phyloP scores from a whole-genome alignment of 2,888 invertebrate species.

The Leptopilina syphax region DNA sequence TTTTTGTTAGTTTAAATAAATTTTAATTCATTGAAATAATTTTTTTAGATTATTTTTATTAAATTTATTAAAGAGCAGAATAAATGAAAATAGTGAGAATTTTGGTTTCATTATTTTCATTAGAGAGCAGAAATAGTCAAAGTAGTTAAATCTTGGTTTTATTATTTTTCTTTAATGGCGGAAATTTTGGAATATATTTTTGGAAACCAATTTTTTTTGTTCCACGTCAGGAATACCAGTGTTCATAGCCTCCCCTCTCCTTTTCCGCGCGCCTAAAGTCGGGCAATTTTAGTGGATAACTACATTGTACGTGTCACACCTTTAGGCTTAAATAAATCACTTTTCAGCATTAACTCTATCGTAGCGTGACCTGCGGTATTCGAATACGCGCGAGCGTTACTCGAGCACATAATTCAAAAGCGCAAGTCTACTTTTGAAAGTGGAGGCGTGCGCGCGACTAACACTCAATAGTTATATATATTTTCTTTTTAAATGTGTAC shows the following conservation, averaged over 20 bases:
- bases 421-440: conserved; percentile 36
- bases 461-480: neutral
- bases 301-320: conserved; percentile 45
- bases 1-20: no score
- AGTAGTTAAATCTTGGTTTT: no score
- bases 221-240: neutral
- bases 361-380: conserved; percentile 49
- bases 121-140: no score
- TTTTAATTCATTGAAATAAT: no score
- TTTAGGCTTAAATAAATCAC: conserved; percentile 49
- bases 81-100: no score
- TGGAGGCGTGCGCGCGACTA: conserved; percentile 6
- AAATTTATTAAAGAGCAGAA: no score
- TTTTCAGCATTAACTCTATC: conserved; percentile 46
- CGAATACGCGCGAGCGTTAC: conserved; percentile 39
- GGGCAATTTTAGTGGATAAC: conserved; percentile 44
- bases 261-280: neutral
- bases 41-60: no score
- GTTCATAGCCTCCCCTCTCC: neutral
- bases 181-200: no score
- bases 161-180: no score
- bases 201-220: no score
- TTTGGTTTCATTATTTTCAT: no score
- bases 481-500: neutral
- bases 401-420: conserved; percentile 33